A percentile compares a stretch with the other conserved stretches of the same genome.
Conservation (phyloP, 2,888 invertebrate genomes). For the Seira sanloemensis region DNA sequence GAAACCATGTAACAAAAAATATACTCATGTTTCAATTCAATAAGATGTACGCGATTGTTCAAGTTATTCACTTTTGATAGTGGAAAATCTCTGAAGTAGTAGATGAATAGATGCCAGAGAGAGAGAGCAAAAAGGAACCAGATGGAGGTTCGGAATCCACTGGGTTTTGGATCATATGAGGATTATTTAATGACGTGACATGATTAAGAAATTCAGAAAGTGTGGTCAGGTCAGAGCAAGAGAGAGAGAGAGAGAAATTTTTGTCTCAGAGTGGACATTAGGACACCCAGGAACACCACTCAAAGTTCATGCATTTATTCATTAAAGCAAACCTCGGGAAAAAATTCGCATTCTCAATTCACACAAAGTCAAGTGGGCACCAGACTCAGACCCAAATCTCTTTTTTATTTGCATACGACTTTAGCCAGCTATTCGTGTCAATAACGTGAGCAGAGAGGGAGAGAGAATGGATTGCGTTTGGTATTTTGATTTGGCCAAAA, state of each 20-base stretch:
- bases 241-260: conserved; percentile 18
- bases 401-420: neutral
- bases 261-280: neutral
- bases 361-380: neutral
- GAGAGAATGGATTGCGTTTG: neutral
- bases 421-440: conserved; percentile 7
- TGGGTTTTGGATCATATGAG: neutral
- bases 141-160: neutral
- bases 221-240: conserved; percentile 30
- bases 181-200: conserved; percentile 52
- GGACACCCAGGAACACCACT: conserved; percentile 32
- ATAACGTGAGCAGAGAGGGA: neutral
- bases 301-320: neutral
- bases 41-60: neutral
- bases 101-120: neutral
- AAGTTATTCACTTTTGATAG: conserved; percentile 7
- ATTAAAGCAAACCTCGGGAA: neutral
- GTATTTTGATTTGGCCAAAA: neutral
- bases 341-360: too few species aligned
- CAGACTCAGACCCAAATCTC: neutral
- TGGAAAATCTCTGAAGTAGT: neutral
- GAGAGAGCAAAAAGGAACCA: neutral
- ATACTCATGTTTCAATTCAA: conserved; percentile 19
- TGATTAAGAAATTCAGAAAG: conserved; percentile 46
- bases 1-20: neutral